Base-by-base conservation (phyloP, 2,888 invertebrate genomes). In the Melanotus villosus region DNA sequence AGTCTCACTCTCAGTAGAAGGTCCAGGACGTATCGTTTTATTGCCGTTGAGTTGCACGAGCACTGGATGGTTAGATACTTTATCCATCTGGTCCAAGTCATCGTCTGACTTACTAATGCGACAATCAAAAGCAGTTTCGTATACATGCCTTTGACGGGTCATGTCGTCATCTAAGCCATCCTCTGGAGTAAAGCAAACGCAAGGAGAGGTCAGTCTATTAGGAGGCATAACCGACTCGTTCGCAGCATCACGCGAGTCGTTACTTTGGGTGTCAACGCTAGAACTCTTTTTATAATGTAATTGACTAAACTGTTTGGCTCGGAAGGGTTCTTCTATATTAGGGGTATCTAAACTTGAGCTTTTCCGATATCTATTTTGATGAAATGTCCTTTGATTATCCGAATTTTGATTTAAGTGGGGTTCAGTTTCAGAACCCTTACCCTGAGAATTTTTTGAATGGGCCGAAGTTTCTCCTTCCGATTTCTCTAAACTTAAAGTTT, bases 111-210 rank as follows among this genome's bases (percentile, higher is more conserved):
- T 91, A 81, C 91, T 91, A 79, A 94, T 91, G 85, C 93, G 93
- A 84, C 94, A 94, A 85, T 95, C 95, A 84, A 95, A 95, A 67
- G 95, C 95, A 65, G 95, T 95, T 85, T 95, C 95, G 84, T 95
- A 95, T 64, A 95, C 89, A 85, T 93, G 93, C 79, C 93, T 89
- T 83, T 89, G 89, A 65, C 90, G 87, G 75, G 88, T 88, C 87
- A 88, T 89, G 67, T 86, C 86, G 78, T 85, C 86, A 76, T 79
- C 90, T 88, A 85, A 89, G 89, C 83, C 92, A 76, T 88, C 85
- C 68, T 86, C 85, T 67, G 87, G 88, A 84, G 89, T 89, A 85
- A 91, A 88, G 88, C 91, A 92, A 86, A 88, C 90, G 87, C 92
- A 92, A 86, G 91, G 89, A 87, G 90, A 88, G 86, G 87, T 81